Base-by-base conservation (phyloP, 2,888 invertebrate species). In the Phyllotreta cruciferae region DNA sequence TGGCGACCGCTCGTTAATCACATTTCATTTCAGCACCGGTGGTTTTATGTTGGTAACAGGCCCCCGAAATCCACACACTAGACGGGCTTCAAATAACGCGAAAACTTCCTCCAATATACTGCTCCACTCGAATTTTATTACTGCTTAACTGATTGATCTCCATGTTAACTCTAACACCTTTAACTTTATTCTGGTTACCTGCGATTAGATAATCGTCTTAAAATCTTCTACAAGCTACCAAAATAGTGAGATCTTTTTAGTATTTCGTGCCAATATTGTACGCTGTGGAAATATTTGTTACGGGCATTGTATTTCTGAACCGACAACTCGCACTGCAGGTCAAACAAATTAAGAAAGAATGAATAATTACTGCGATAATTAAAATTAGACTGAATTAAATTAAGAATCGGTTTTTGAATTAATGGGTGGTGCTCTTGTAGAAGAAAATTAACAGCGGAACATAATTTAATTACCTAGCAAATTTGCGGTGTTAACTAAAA, bases 1-100 rank as follows among this genome's bases (percentile, higher is more conserved):
- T 71, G 70, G 70, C 67, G 66, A 66, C 62, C 69, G 70, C 66
- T 71, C 75, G 73, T 76, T 76, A 75, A 76, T 76, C 76, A 76
- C 73, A 70, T 71, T 74, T 73, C 72, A 73, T 73, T 73, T 73
- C 74, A 68, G 62, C 57, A 66, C 66, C 69, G 66, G 62, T 70
- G 73, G 69, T 70, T 69, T 70, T 68, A 71, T 70, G 71, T 69
- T 68, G 65, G 66, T 61, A 66, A 68, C 71, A 70, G 67, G 64
- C 68, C 62, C 58, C 41, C 42, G 41, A 58, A 52, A 50, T 8
- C 50, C 66, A 67, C 63, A 24, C 24, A 65, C 62, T 62, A 66
- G 67, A 67, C 57, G 57, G 53, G 54, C 49, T 60, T 64, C 45
- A 55, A 49, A 55, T 58, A 65, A 58, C 49, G 8, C 41, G 42